Evolutionary conservation across 2,113 vertebrate species (phyloP), one percentile per base, ranked within the genome.

Genomic region (Pedionomus torquatus): DNA sequence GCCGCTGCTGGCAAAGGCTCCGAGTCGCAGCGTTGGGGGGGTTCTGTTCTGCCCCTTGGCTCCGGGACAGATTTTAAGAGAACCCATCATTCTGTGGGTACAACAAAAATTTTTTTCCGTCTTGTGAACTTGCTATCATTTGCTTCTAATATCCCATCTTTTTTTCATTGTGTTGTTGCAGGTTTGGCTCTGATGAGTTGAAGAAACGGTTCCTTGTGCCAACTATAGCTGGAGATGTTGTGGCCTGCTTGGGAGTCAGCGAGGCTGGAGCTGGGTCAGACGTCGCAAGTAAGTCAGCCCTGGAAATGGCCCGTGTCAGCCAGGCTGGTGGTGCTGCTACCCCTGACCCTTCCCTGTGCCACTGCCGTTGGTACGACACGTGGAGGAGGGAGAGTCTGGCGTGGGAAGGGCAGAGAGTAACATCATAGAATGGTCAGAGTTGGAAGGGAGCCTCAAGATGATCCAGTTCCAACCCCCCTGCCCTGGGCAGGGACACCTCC

Each of bases 221-320:
- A 31, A 97, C 98, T 60, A 96, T 98, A 91, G 93, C 94, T 91
- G 98, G 99, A 83, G 98, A 99, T 92, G 95, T 98, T 78, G 98
- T 99, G 89, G 98, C 95, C 84, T 99, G 98, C 80, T 97, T 99
- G 18, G 98, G 98, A 84, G 87, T 99, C 72, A 99, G 98, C 79
- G 98, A 99, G 98, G 70, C 96, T 17, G 98, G 97, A 90, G 98
- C 98, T 44, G 98, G 98, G 49, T 99, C 99, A 41, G 99, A 99
- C 94, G 99, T 99, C 4, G 97, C 98, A 94, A 99, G 98, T 99
- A 98, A 57, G 98, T 98, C 69, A 91, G 79, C 15, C 9, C 37
- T 24, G 21, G 14, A 80, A 65, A 84, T 21, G 44, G 7, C 21
- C 81, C 33, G 1, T 85, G 94, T 87, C 49, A 52, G 33, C 41